Evolutionary conservation across 92 coral and sea anemone species (phyloP).

Genomic region (Zoanthus solanderi): DNA sequence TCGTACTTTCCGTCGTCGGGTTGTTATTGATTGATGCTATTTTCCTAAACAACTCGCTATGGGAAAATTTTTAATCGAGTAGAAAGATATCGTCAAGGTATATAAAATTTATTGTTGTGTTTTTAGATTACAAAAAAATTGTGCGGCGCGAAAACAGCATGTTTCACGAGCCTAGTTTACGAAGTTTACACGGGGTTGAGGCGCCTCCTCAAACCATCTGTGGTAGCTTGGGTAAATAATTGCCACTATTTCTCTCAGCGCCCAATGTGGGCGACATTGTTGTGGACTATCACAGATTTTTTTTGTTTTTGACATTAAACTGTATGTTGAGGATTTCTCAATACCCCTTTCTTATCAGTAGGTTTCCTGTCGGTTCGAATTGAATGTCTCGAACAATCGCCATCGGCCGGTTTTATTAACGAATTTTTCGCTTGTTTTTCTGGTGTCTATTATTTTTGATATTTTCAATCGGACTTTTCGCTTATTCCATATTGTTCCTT

Average conservation of each 20-base stretch:
- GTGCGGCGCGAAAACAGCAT: neutral
- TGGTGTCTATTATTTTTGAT: neutral
- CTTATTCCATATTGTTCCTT: conserved; percentile 31
- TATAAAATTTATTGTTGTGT: neutral
- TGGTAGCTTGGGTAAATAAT: conserved; percentile 17
- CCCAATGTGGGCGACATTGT: conserved; percentile 41
- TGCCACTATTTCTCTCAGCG: conserved; percentile 16
- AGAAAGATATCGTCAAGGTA: too few relatives aligned
- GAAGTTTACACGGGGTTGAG: conserved; percentile 7
- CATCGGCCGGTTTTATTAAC: neutral
- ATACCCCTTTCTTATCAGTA: conserved; percentile 21
- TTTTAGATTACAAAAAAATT: neutral
- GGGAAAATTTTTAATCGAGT: neutral
- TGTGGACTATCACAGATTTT: conserved; percentile 24
- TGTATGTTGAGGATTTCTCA: conserved; percentile 37
- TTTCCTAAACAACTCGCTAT: neutral
- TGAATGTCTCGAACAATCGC: conserved; percentile 7
- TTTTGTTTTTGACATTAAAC: conserved; percentile 25
- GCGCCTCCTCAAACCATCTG: neutral
- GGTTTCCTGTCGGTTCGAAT: conserved; percentile 38
- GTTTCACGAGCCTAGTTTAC: neutral
- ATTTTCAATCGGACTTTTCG: neutral
- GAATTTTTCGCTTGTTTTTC: neutral
- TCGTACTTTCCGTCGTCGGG: neutral
- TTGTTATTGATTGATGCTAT: neutral